phyloP scores from a whole-genome alignment of 1,140 invertebrate genomes.

The Eufriesea mexicana region DNA sequence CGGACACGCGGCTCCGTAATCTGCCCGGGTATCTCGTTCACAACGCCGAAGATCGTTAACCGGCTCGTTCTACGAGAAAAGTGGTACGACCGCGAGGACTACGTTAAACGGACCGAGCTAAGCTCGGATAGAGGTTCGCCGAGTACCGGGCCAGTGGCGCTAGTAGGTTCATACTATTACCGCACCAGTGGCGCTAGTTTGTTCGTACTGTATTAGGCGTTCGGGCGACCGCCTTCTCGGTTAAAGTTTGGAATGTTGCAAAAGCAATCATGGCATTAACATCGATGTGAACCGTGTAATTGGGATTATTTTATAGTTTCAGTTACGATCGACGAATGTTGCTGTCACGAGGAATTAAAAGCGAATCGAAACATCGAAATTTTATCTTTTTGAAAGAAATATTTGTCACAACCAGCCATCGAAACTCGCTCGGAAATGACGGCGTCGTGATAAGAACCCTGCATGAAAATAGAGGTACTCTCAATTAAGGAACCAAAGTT shows the following conservation, averaged over 20 bases:
- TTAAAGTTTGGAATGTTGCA: slow-evolving; percentile 15
- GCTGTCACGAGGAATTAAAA: not conserved
- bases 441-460: not conserved
- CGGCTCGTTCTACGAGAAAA: not conserved
- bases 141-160: not conserved
- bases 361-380: too few species aligned
- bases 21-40: slow-evolving; percentile 28
- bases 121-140: not conserved
- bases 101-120: not conserved
- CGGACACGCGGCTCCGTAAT: not conserved
- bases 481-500: not conserved
- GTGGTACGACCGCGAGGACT: not conserved
- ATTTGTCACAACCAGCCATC: not conserved
- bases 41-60: not conserved
- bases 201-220: slow-evolving; percentile 12
- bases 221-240: slow-evolving; percentile 5
- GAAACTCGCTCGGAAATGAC: not conserved
- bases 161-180: not conserved
- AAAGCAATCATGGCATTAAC: not conserved
- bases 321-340: not conserved
- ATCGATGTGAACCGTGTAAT: slow-evolving; percentile 11
- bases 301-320: too few species aligned
- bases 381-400: too few species aligned
- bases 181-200: too few species aligned
- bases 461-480: not conserved